These are phyloP conservation scores for Sweltsa coloradensis DNA, from an alignment of 1,140 invertebrate species.

Conservation along the genomic window DNA sequence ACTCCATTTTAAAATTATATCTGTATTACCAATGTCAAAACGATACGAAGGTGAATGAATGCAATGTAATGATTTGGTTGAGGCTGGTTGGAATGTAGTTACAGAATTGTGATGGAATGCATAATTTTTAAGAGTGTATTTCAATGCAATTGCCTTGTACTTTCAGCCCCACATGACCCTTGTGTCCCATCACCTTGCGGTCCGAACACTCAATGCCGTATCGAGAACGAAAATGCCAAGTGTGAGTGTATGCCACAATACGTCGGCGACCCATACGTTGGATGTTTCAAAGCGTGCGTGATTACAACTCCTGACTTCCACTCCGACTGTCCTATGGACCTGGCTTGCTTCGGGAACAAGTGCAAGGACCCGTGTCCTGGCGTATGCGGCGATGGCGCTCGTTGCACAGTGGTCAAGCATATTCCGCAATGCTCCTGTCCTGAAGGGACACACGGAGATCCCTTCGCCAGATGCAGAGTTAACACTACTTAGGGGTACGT, in stretches of 20 bases:
- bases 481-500: conserved; percentile 31
- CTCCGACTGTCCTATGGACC: conserved; percentile 49
- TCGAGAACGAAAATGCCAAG: conserved; percentile 43
- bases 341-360: conserved; percentile 51
- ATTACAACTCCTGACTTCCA: conserved; percentile 49
- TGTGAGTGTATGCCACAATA: conserved; percentile 44
- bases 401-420: conserved; percentile 46
- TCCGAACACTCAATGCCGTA: conserved; percentile 54
- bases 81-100: too few species aligned
- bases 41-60: too few species aligned
- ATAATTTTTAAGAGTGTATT: too few species aligned
- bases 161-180: too few species aligned
- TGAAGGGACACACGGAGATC: conserved; percentile 40
- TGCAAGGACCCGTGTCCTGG: conserved; percentile 52
- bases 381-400: conserved; percentile 37
- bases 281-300: conserved; percentile 53
- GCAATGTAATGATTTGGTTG: too few species aligned
- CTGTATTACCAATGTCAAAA: too few species aligned
- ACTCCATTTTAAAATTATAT: too few species aligned
- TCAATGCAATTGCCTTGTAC: too few species aligned
- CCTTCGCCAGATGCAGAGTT: conserved; percentile 35
- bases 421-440: conserved; percentile 49
- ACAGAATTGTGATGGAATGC: too few species aligned
- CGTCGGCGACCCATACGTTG: conserved; percentile 52
- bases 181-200: conserved; percentile 67